phyloP scores from a whole-genome alignment of 2,888 invertebrate genomes.

The Tetragnatha montana region DNA sequence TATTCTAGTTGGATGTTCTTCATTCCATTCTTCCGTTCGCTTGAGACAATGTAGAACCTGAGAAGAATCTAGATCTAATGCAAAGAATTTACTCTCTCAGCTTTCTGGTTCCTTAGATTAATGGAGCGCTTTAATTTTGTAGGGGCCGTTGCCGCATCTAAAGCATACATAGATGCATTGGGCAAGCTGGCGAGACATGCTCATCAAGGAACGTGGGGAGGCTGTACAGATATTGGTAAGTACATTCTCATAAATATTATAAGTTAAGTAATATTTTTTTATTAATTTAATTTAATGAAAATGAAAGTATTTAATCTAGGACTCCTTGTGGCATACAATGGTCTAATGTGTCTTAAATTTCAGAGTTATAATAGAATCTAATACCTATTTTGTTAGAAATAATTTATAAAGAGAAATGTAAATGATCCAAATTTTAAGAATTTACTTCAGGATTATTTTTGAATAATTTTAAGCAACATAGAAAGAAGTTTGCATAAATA shows the following conservation, averaged over 20 bases:
- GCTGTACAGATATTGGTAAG: slow-evolving; percentile 93
- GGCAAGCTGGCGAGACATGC: slow-evolving; percentile 91
- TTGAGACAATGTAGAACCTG: not conserved
- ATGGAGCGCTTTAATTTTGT: slow-evolving; percentile 72
- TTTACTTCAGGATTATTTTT: no score
- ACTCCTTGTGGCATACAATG: no score
- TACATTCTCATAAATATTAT: slow-evolving; percentile 72
- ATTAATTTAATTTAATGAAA: no score
- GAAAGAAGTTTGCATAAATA: no score
- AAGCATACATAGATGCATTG: slow-evolving; percentile 90
- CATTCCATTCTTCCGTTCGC: not conserved
- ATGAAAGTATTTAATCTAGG: no score
- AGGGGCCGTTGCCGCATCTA: slow-evolving; percentile 92
- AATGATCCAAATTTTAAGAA: no score
- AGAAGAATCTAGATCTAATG: not conserved
- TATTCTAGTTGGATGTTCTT: not conserved
- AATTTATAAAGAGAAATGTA: no score
- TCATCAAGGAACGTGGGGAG: slow-evolving; percentile 92
- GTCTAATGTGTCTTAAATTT: no score
- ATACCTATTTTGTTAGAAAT: no score
- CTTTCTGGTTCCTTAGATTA: not conserved
- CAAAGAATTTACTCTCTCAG: not conserved
- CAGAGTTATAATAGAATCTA: no score
- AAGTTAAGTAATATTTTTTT: no score
- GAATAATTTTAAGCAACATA: no score